These are phyloP conservation scores for Episyrphus balteatus DNA, from an alignment of 1,140 invertebrate species.

Conservation along the genomic window DNA sequence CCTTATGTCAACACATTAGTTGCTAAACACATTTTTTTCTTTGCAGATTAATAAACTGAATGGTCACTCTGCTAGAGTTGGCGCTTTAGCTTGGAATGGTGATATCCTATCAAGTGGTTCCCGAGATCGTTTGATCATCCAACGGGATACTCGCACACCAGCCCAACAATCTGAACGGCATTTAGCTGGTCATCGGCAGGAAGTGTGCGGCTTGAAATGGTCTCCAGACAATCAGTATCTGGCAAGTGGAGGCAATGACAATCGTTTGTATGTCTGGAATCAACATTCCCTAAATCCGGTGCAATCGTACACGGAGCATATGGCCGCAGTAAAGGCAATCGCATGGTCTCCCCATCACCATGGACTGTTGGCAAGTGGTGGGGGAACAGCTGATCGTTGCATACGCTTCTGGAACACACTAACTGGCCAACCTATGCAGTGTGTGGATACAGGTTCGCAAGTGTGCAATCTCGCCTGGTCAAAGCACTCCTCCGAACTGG, in stretches of 20 bases:
- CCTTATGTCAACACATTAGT: no score
- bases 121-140: slow-evolving; percentile 85
- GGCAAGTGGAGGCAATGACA: slow-evolving; percentile 98
- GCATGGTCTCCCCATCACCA: slow-evolving; percentile 99
- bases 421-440: slow-evolving; percentile 98
- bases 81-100: slow-evolving; percentile 96
- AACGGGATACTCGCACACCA: slow-evolving; percentile 87
- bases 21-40: background rate
- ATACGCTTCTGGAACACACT: slow-evolving; percentile 99
- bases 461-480: slow-evolving; percentile 99
- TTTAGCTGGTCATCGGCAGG: slow-evolving; percentile 88
- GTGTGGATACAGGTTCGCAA: slow-evolving; percentile 95
- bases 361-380: slow-evolving; percentile 91
- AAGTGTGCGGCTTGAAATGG: slow-evolving; percentile 99
- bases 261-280: slow-evolving; percentile 97
- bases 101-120: slow-evolving; percentile 95
- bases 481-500: slow-evolving; percentile 94
- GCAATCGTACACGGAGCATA: slow-evolving; percentile 95
- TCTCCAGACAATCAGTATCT: slow-evolving; percentile 97
- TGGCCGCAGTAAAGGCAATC: slow-evolving; percentile 97
- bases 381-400: slow-evolving; percentile 96
- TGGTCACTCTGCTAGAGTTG: slow-evolving; percentile 86
- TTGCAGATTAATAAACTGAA: slow-evolving; percentile 71
- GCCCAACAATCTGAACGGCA: slow-evolving; percentile 61
- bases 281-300: slow-evolving; percentile 74